Evolutionary conservation across 2,888 invertebrate species (phyloP).

Genomic region (Platycheirus rosarum): DNA sequence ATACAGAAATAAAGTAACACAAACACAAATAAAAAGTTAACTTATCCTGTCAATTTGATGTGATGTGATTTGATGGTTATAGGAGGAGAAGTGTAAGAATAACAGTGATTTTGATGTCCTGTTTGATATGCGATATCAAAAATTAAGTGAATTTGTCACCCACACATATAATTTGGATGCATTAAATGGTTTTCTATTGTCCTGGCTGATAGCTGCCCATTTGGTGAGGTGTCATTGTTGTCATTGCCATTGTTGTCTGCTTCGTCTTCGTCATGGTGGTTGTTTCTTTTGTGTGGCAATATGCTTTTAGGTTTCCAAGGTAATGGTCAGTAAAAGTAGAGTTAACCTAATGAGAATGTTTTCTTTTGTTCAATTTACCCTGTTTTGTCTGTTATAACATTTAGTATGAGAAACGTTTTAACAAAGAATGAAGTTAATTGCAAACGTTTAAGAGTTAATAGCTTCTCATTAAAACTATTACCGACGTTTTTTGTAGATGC

Average conservation of each 20-base stretch:
- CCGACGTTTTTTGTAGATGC: slow-evolving; percentile 12
- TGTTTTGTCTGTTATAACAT: neutral
- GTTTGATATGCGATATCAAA: slow-evolving; percentile 59
- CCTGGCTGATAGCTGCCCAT: slow-evolving; percentile 35
- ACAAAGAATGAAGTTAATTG: slow-evolving; percentile 13
- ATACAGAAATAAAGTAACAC: slow-evolving; percentile 2
- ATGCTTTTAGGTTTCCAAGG: slow-evolving; percentile 38
- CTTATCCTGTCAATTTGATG: slow-evolving; percentile 36
- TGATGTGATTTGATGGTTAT: too few species aligned
- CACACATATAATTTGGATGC: slow-evolving; percentile 45
- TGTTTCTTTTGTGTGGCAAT: slow-evolving; percentile 12
- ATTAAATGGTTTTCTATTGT: slow-evolving; percentile 48
- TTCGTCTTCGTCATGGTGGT: neutral
- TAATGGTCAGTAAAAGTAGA: slow-evolving; percentile 57
- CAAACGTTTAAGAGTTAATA: slow-evolving; percentile 22
- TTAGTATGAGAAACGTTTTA: neutral
- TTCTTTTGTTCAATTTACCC: slow-evolving; percentile 30
- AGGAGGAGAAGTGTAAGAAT: slow-evolving; percentile 17
- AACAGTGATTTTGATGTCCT: slow-evolving; percentile 63
- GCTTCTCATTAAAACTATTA: slow-evolving; percentile 24
- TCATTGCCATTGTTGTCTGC: neutral
- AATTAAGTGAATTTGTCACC: slow-evolving; percentile 59
- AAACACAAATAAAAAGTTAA: slow-evolving; percentile 9
- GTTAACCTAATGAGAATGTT: slow-evolving; percentile 51
- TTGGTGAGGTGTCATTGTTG: slow-evolving; percentile 8